Evolutionary conservation across 2,113 vertebrate genomes (phyloP), one percentile per base, ranked within the genome.

Genomic region (Sakesphorus luctuosus): DNA sequence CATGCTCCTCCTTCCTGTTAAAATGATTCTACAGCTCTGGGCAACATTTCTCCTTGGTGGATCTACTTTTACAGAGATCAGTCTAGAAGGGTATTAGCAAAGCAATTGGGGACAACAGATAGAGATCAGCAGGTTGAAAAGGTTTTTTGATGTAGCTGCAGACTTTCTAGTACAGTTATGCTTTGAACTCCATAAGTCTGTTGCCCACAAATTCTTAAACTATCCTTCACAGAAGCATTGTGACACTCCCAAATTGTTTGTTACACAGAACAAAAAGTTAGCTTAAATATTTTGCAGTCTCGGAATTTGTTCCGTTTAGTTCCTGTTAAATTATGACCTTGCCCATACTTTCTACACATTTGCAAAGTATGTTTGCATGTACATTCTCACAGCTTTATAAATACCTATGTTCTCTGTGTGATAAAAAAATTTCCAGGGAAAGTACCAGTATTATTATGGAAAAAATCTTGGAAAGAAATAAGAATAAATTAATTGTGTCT

Each of bases 401-500:
- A 85, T 69, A 95, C 82, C 84, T 62, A 44, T 52, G 26, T 82
- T 44, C 38, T 4, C 0, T 50, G 44, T 53, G 36, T 81, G 61
- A 91, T 49, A 86, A 72, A 96, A 96, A 87, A 90, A 79, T 59
- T 94, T 87, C 29, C 85, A 81, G 82, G 72, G 75, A 88, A 74
- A 84, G 23, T 7, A 77, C 35, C 19, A 53, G 13, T 44, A 56
- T 81, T 85, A 73, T 87, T 95, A 77, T 33, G 66, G 29, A 79
- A 94, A 75, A 91, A 81, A 71, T 33, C 13, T 84, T 94, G 76
- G 73, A 84, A 81, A 81, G 5, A 4, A 89, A 83, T 80, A 75
- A 81, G 82, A 74, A 90, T 87, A 80, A 72, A 90, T 86, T 93
- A 94, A 88, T 88, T 90, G 0, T 14, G 7, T 67, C 56, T 74